Conservation (phyloP, 2,888 invertebrate genomes). For the Dryocosmus kuriphilus region DNA sequence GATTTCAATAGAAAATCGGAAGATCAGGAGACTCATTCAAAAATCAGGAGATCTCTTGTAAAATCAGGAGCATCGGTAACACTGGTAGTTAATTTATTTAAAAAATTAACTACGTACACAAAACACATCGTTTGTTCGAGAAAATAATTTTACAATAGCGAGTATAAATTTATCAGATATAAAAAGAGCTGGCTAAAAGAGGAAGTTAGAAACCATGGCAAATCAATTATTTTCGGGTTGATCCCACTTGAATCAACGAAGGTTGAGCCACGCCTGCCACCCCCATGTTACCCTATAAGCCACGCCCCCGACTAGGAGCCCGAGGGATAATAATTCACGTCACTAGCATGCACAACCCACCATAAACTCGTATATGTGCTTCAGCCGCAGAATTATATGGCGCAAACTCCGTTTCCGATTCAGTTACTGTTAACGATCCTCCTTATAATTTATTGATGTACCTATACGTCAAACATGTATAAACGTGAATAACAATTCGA, state of each 20-base stretch:
- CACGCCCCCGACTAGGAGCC: slow-evolving; percentile 66
- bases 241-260: slow-evolving; percentile 23
- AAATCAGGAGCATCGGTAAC: too few relatives aligned
- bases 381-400: slow-evolving; percentile 6
- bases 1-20: too few relatives aligned
- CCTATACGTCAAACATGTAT: not conserved
- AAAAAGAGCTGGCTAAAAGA: not conserved
- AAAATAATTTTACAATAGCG: not conserved
- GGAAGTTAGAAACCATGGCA: slow-evolving; percentile 10
- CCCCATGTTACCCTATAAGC: slow-evolving; percentile 62
- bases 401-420: slow-evolving; percentile 9
- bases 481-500: not conserved
- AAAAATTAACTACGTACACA: too few relatives aligned
- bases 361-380: slow-evolving; percentile 63
- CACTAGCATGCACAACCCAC: slow-evolving; percentile 74
- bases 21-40: too few relatives aligned
- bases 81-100: too few relatives aligned
- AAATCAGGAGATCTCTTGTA: too few relatives aligned
- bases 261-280: slow-evolving; percentile 68
- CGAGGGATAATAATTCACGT: slow-evolving; percentile 76
- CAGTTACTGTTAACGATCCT: slow-evolving; percentile 23
- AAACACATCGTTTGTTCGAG: too few relatives aligned
- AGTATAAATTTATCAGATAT: too few relatives aligned
- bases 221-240: slow-evolving; percentile 23
- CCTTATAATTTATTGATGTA: slow-evolving; percentile 4